Base-by-base conservation (phyloP, 2,797 vertebrate species). In the Caiman crocodilus region DNA sequence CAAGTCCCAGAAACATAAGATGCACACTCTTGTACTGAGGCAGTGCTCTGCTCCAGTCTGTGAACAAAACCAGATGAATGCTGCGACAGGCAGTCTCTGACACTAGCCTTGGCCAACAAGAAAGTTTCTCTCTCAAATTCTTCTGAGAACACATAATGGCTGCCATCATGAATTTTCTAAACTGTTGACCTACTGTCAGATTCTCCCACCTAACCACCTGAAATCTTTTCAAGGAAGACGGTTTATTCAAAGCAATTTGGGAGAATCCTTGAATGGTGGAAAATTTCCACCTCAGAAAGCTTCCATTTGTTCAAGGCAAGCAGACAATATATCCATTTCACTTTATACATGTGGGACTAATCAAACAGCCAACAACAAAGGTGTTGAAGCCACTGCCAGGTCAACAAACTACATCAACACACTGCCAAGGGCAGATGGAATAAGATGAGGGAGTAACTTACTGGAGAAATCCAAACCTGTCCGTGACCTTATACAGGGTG, bases 391-490 rank as follows among this genome's bases (percentile, higher is more conserved):
- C 64, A 60, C 69, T 0, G 23, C 59, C 76, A 77, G 28, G 23
- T 9, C 16, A n/a, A 25, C 21, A 15, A 3, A 50, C 16, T 0
- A 1, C 10, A 78, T 1, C 28, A 71, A 57, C n/a, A 59, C 0
- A 2, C 0, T 4, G 30, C 4, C 58, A 55, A 32, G 25, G 56
- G 42, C 14, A 67, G 26, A 73, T 17, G 50, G 13, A 21, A 59
- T 35, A 77, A 69, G 26, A 61, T 16, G 32, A 59, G 78, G 79
- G 23, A 3, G 35, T 21, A 55, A 98, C 99, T 98, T 98, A 99
- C 99, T 99, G 99, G 96, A 99, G 97, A 97, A 99, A 99, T 96
- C 99, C 98, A 79, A 99, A 99, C 42, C 99, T 98, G 96, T 99
- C 98, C 7, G 98, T 99, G 96, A 99, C 98, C 97, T 99, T 99